These are phyloP conservation scores for Chironomus riparius DNA, from an alignment of 2,888 invertebrate species.

Conservation along the genomic window DNA sequence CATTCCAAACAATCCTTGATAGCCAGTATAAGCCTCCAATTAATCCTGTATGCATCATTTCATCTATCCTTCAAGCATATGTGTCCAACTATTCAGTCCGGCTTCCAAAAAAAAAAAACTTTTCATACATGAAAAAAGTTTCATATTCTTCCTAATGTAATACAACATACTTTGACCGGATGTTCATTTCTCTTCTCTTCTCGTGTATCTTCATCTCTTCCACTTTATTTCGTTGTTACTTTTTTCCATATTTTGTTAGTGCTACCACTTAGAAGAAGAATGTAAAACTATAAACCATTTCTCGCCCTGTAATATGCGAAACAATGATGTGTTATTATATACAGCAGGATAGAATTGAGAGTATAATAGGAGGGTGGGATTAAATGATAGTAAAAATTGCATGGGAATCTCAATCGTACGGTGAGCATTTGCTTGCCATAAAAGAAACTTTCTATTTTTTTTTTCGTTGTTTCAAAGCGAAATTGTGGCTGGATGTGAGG, in stretches of 20 bases:
- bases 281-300: background rate
- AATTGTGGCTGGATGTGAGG: background rate
- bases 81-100: background rate
- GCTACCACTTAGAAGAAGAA: background rate
- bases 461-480: background rate
- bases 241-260: background rate
- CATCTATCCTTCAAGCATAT: background rate
- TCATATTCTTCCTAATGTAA: background rate
- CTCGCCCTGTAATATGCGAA: conserved; percentile 3
- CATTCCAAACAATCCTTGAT: background rate
- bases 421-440: background rate
- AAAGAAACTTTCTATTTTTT: background rate
- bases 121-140: background rate
- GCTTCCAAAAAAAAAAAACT: too few relatives aligned
- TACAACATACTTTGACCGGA: background rate
- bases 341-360: background rate
- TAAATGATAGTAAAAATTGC: conserved; percentile 7
- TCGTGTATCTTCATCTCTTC: background rate
- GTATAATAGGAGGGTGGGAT: background rate
- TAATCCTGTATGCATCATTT: background rate
- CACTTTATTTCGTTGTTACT: too few relatives aligned
- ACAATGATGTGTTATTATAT: conserved; percentile 12
- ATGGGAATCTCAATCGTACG: background rate
- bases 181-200: background rate
- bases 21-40: background rate